These are phyloP conservation scores for Eidolon dupreanum DNA, from an alignment of 2,797 vertebrate species.

Conservation along the genomic window DNA sequence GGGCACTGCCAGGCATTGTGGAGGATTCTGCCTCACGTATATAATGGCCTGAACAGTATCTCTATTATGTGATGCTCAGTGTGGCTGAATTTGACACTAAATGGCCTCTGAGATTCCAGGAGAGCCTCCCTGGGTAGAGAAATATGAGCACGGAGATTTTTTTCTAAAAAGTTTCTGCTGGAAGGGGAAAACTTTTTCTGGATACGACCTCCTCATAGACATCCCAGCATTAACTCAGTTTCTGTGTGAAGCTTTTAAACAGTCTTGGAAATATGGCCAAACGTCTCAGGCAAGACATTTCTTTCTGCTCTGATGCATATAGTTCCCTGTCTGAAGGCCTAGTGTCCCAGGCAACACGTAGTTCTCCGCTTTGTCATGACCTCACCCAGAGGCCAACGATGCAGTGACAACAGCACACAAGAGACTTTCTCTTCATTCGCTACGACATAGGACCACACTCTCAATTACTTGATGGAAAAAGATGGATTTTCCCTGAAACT, in stretches of 20 bases:
- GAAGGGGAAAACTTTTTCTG: constrained; percentile 51
- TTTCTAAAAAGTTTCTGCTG: constrained; percentile 8
- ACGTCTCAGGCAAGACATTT: neutral
- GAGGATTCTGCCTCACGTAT: constrained; percentile 7
- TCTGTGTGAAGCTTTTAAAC: constrained; percentile 25
- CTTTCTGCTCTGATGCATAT: neutral
- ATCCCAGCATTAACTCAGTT: constrained; percentile 24
- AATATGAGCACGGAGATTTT: constrained; percentile 57
- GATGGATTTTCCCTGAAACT: constrained; percentile 49
- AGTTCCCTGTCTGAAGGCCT: neutral
- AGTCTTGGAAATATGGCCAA: constrained; percentile 42
- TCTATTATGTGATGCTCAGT: constrained; percentile 58
- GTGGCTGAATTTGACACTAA: constrained; percentile 39
- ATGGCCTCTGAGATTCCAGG: constrained; percentile 55
- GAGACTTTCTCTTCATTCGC: constrained; percentile 46
- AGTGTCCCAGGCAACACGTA: neutral
- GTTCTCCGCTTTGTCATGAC: neutral
- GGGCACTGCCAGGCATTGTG: constrained; percentile 27
- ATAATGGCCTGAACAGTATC: constrained; percentile 50
- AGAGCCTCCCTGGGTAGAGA: constrained; percentile 9
- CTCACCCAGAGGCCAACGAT: neutral
- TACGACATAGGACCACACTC: neutral
- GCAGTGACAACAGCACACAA: neutral
- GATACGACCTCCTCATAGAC: constrained; percentile 34
- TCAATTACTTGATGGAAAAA: constrained; percentile 58